These are phyloP conservation scores for Micromesistius poutassou DNA, from an alignment of 2,797 vertebrate species.

Conservation along the genomic window DNA sequence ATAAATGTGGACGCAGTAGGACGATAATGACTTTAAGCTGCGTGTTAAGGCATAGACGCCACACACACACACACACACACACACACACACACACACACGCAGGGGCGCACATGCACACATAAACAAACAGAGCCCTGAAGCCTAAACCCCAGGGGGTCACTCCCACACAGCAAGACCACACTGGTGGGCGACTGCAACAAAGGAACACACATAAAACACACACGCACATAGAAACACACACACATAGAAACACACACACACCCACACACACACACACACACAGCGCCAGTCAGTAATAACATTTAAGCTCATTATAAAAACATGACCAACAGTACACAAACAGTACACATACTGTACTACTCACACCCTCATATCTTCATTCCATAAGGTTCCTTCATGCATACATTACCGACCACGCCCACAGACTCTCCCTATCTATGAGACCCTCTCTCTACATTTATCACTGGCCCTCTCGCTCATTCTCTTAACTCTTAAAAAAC, in stretches of 20 bases:
- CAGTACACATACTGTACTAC: slow-evolving; percentile 22
- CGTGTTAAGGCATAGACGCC: not conserved
- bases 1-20: slow-evolving; percentile 28
- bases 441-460: slow-evolving; percentile 19
- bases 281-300: no score
- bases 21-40: slow-evolving; percentile 63
- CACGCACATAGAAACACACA: no score
- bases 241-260: no score
- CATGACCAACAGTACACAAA: no score
- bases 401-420: slow-evolving; percentile 49
- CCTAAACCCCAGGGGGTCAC: slow-evolving; percentile 37
- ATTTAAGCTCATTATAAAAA: no score
- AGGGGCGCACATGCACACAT: not conserved
- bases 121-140: slow-evolving; percentile 30
- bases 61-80: not conserved
- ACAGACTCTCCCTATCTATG: slow-evolving; percentile 10
- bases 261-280: slow-evolving; percentile 6
- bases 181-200: slow-evolving; percentile 40
- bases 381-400: slow-evolving; percentile 49
- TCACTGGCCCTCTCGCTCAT: slow-evolving; percentile 23
- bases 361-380: slow-evolving; percentile 39
- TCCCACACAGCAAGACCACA: slow-evolving; percentile 35
- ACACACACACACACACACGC: not conserved
- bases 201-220: slow-evolving; percentile 38
- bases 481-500: slow-evolving; percentile 1